Evolutionary conservation across 23 tunicate genomes (phyloP).

Genomic region (Trididemnum nubilum): DNA sequence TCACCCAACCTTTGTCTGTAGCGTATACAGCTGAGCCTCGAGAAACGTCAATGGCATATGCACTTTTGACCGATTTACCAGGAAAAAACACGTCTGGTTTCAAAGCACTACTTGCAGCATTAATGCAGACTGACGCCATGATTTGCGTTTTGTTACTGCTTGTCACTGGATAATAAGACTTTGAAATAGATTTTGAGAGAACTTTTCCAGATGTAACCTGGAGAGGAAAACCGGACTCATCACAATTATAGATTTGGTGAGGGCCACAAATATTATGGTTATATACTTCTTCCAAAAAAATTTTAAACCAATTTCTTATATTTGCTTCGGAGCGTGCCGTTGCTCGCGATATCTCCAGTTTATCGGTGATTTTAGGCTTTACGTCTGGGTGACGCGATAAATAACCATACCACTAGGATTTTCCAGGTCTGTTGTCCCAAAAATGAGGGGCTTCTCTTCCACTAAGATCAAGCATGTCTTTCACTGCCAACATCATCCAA

Average conservation of each 20-base stretch:
- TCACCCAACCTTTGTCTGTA: slow-evolving; percentile 6
- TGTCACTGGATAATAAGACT: not conserved
- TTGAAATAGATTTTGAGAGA: not conserved
- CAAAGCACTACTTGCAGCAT: not conserved
- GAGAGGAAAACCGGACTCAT: slow-evolving; percentile 4
- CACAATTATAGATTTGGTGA: not conserved
- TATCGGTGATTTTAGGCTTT: not conserved
- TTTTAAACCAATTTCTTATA: not conserved
- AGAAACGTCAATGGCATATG: not conserved
- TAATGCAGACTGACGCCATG: not conserved
- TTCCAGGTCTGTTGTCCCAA: not conserved
- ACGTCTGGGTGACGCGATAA: not conserved
- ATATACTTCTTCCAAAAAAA: not conserved
- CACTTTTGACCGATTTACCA: not conserved
- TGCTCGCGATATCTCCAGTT: not conserved
- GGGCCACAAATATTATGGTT: not conserved
- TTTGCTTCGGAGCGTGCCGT: not conserved
- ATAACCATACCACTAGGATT: slow-evolving; percentile 1
- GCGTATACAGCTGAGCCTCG: not conserved
- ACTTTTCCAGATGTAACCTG: not conserved
- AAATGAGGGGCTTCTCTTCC: not conserved
- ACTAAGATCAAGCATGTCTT: slow-evolving; percentile 1
- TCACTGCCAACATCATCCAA: not conserved
- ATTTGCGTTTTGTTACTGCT: slow-evolving; percentile 1
- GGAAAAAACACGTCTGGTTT: not conserved